phyloP scores from a whole-genome alignment of 53 echinoderm and acorn worm species.

The Luidia sarsii region DNA sequence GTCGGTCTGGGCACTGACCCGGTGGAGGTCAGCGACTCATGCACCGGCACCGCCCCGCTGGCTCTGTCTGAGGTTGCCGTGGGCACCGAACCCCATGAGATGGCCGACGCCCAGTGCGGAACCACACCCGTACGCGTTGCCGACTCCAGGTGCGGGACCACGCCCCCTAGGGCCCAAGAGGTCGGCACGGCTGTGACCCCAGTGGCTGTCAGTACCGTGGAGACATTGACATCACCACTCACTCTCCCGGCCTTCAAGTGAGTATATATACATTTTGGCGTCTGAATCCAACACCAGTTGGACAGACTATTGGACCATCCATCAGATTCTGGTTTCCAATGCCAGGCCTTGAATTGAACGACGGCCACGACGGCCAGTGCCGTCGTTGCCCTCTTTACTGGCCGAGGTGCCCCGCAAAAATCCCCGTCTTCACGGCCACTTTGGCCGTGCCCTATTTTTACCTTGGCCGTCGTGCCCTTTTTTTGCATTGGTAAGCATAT shows the following conservation, averaged over 20 bases:
- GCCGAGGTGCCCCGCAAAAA: too few species aligned
- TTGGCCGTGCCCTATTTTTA: too few species aligned
- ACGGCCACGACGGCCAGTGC: too few species aligned
- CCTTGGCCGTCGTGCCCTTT: too few species aligned
- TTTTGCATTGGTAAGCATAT: too few species aligned
- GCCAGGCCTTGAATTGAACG: too few species aligned
- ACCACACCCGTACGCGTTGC: slow-evolving; percentile 24
- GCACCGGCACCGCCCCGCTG: slow-evolving; percentile 42
- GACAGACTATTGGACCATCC: not conserved
- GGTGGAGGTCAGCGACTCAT: slow-evolving; percentile 22
- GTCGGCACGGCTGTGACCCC: slow-evolving; percentile 41
- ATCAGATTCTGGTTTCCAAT: too few species aligned
- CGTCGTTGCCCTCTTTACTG: too few species aligned
- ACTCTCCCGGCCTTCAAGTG: slow-evolving; percentile 49
- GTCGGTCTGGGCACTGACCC: slow-evolving; percentile 53
- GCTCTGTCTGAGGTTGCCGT: slow-evolving; percentile 27
- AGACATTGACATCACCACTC: slow-evolving; percentile 54
- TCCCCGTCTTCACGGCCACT: too few species aligned
- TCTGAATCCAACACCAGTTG: not conserved
- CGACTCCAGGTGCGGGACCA: slow-evolving; percentile 34
- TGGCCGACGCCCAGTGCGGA: slow-evolving; percentile 37
- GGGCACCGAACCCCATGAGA: slow-evolving; percentile 17
- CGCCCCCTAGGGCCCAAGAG: slow-evolving; percentile 22
- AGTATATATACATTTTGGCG: not conserved
- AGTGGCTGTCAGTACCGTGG: slow-evolving; percentile 11